These are phyloP conservation scores for Magallana ariakensis DNA, from an alignment of 1,140 invertebrate genomes.

Conservation along the genomic window DNA sequence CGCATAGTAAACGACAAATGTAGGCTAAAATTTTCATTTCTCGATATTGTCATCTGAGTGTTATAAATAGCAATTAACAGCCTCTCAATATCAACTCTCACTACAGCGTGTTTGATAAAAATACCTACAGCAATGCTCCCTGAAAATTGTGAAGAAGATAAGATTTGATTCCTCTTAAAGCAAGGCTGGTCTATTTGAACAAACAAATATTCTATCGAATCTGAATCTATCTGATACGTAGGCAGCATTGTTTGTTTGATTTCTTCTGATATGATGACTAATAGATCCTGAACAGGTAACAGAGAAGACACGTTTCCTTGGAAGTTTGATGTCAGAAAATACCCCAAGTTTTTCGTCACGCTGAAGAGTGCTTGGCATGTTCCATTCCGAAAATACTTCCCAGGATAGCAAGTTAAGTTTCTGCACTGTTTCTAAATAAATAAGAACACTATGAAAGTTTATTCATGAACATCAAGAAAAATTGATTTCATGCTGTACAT, in stretches of 20 bases:
- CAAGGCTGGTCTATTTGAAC: background rate
- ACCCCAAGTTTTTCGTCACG: background rate
- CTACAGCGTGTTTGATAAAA: too few relatives aligned
- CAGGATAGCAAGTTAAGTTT: background rate
- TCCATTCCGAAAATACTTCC: background rate
- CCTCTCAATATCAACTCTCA: too few relatives aligned
- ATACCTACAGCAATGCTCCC: too few relatives aligned
- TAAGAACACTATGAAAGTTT: too few relatives aligned
- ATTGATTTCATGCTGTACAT: too few relatives aligned
- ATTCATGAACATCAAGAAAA: too few relatives aligned
- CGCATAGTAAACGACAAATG: background rate
- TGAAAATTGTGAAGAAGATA: background rate
- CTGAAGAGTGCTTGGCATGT: background rate
- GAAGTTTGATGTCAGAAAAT: background rate
- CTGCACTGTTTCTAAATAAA: too few relatives aligned
- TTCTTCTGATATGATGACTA: background rate
- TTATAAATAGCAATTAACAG: too few relatives aligned
- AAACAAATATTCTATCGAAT: background rate
- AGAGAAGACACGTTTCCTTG: background rate
- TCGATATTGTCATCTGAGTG: background rate
- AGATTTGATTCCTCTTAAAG: background rate
- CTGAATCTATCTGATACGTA: background rate
- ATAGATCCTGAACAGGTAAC: background rate
- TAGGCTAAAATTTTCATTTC: background rate
- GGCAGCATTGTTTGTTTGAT: background rate